Percentiles rank a stretch among this genome's conserved stretches.
phyloP scores from a whole-genome alignment of 2,888 invertebrate genomes.

The Dasypolia templi region DNA sequence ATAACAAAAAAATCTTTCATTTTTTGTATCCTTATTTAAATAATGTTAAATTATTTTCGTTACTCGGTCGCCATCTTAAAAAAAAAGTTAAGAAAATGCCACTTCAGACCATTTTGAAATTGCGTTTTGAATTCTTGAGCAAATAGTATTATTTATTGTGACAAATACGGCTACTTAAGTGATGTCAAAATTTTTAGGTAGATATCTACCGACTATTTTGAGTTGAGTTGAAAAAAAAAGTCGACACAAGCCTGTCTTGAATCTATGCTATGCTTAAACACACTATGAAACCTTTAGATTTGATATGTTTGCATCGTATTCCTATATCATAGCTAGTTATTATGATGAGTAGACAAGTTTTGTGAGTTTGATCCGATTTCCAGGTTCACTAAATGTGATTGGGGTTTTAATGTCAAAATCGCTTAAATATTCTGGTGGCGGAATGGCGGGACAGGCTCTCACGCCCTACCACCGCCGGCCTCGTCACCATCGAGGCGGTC shows the following conservation, averaged over 20 bases:
- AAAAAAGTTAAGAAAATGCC: constrained; percentile 15
- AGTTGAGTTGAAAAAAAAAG: no score
- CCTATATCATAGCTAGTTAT: not conserved
- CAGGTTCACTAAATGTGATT: not conserved
- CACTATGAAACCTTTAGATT: not conserved
- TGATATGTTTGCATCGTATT: not conserved
- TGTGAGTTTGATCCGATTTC: not conserved
- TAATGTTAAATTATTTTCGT: constrained; percentile 12
- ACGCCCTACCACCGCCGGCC: no score
- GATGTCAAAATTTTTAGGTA: constrained; percentile 18
- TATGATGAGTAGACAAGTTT: not conserved
- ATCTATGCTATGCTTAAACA: no score
- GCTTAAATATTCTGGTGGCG: not conserved
- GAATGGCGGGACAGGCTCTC: no score
- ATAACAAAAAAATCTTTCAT: not conserved
- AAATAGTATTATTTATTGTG: constrained; percentile 32
- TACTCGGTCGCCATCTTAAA: not conserved
- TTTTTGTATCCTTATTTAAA: not conserved
- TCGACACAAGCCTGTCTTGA: not conserved
- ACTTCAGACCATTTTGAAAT: constrained; percentile 16
- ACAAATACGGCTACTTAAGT: not conserved
- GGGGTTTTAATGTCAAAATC: not conserved
- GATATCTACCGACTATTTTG: no score
- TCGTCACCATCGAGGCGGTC: no score
- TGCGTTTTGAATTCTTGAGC: constrained; percentile 26